Percentiles rank a stretch among this genome's conserved stretches.
Evolutionary conservation across 2,888 invertebrate genomes (phyloP).

Genomic region (Stegophylla sp.): DNA sequence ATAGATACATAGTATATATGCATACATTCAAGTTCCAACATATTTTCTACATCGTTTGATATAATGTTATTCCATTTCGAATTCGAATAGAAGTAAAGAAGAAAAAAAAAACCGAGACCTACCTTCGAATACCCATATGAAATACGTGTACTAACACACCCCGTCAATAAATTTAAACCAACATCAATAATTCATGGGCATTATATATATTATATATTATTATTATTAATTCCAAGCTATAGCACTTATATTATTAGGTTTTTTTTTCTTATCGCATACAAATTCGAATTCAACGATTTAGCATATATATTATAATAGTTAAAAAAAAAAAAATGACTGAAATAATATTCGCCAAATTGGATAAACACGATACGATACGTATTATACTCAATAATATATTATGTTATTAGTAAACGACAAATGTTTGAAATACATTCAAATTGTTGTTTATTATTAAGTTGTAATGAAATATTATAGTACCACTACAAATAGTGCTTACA

Average conservation of each 20-base stretch:
- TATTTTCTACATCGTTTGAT: slow-evolving; percentile 28
- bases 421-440: slow-evolving; percentile 8
- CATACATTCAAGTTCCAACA: background rate
- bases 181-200: background rate
- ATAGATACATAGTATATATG: background rate
- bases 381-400: background rate
- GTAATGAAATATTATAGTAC: slow-evolving; percentile 5
- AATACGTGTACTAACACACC: background rate
- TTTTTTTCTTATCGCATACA: background rate
- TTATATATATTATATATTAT: background rate
- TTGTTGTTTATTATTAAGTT: slow-evolving; percentile 6
- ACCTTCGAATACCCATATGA: background rate
- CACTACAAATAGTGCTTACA: background rate
- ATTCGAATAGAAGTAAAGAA: background rate
- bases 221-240: background rate
- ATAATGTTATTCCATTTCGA: slow-evolving; percentile 18
- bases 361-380: background rate
- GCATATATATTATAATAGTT: background rate
- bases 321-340: slow-evolving; percentile 9
- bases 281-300: background rate
- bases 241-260: slow-evolving; percentile 7
- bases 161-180: background rate
- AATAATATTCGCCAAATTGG: slow-evolving; percentile 26
- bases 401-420: background rate
- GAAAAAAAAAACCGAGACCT: background rate